Percentiles rank a stretch among this genome's conserved stretches.
phyloP scores from a whole-genome alignment of 2,113 vertebrate genomes.

The Paralichthys olivaceus region DNA sequence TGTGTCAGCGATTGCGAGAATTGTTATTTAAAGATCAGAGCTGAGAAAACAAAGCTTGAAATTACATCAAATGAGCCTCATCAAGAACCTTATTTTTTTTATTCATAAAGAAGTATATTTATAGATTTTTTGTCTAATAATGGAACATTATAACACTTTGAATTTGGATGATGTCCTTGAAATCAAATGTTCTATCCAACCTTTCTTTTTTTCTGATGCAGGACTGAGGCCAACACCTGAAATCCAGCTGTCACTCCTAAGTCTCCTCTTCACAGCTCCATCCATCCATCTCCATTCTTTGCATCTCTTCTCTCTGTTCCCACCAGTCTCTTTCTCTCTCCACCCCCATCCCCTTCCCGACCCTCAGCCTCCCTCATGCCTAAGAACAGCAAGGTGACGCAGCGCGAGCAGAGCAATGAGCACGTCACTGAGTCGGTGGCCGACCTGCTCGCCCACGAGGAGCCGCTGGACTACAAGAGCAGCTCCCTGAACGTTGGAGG shows the following conservation, averaged over 20 bases:
- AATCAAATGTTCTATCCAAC: background rate
- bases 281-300: conserved; percentile 11
- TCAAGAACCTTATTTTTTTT: background rate
- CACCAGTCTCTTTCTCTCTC: conserved; percentile 28
- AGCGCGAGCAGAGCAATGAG: conserved; percentile 93
- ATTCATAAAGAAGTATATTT: conserved; percentile 1
- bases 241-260: conserved; percentile 28
- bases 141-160: background rate
- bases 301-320: conserved; percentile 8
- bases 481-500: conserved; percentile 85
- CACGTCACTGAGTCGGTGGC: conserved; percentile 98
- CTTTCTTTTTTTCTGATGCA: conserved; percentile 42
- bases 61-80: conserved; percentile 4
- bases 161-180: conserved; percentile 2
- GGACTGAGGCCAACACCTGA: conserved; percentile 47
- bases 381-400: conserved; percentile 88
- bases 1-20: conserved; percentile 42
- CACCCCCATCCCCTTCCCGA: conserved; percentile 21
- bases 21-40: conserved; percentile 48
- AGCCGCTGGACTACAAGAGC: conserved; percentile 93
- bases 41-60: background rate
- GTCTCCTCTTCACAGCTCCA: conserved; percentile 4
- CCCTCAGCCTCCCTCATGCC: conserved; percentile 74
- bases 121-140: background rate
- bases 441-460: conserved; percentile 94